These are phyloP conservation scores for Conomelus anceps DNA, from an alignment of 2,888 invertebrate species.

Conservation along the genomic window DNA sequence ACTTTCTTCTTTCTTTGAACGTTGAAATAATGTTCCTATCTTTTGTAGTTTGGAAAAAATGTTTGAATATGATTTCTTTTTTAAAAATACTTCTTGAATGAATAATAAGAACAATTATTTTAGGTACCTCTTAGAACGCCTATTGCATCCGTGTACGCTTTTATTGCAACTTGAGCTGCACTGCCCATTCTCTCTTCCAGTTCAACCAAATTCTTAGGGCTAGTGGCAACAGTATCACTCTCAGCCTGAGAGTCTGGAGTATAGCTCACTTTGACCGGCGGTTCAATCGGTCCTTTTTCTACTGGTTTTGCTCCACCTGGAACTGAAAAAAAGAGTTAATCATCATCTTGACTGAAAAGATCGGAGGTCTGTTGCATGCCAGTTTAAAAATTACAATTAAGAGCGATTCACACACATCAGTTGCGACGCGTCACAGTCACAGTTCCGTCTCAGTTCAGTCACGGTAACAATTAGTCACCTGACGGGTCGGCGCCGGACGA, in stretches of 20 bases:
- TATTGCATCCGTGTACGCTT: slow-evolving; percentile 59
- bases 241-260: slow-evolving; percentile 20
- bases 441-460: too few species aligned
- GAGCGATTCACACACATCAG: too few species aligned
- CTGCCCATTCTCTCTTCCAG: slow-evolving; percentile 51
- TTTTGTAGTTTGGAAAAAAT: too few species aligned
- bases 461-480: too few species aligned
- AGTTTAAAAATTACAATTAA: too few species aligned
- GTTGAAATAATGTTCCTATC: too few species aligned
- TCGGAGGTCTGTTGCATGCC: neutral
- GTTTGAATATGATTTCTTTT: too few species aligned
- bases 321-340: slow-evolving; percentile 18
- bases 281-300: neutral
- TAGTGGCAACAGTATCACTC: slow-evolving; percentile 40
- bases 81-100: too few species aligned
- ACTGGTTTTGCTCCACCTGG: slow-evolving; percentile 39
- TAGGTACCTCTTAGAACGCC: slow-evolving; percentile 50
- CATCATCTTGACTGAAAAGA: too few species aligned
- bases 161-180: slow-evolving; percentile 56
- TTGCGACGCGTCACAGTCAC: too few species aligned
- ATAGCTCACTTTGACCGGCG: neutral
- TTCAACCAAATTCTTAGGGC: slow-evolving; percentile 46
- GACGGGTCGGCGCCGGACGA: too few species aligned
- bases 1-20: too few species aligned
- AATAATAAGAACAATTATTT: neutral